A percentile compares a stretch with the other conserved stretches of the same genome.
These are phyloP conservation scores for Nysson spinosus DNA, from an alignment of 2,888 invertebrate species.

Conservation along the genomic window DNA sequence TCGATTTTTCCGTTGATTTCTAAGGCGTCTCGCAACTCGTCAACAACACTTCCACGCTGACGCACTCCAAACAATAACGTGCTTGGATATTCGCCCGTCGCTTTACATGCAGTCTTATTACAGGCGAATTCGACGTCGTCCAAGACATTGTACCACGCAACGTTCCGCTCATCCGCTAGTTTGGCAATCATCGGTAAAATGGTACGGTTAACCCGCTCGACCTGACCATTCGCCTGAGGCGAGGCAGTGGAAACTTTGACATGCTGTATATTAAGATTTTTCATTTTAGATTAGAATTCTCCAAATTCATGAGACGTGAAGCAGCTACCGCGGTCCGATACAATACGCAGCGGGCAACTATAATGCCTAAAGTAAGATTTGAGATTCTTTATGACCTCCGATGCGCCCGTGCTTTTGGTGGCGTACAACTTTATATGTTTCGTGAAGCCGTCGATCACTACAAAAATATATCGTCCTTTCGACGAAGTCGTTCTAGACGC, in stretches of 20 bases:
- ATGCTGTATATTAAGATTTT: constrained; percentile 44
- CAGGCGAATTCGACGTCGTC: constrained; percentile 39
- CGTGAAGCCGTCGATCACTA: constrained; percentile 10
- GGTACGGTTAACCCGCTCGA: constrained; percentile 38
- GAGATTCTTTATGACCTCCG: constrained; percentile 48
- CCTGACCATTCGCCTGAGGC: constrained; percentile 64
- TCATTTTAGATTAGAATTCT: constrained; percentile 50
- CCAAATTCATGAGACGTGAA: constrained; percentile 61
- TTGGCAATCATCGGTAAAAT: constrained; percentile 13
- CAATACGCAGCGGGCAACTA: constrained; percentile 10
- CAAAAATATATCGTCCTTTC: not conserved
- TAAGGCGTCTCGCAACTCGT: constrained; percentile 19
- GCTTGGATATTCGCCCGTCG: constrained; percentile 61
- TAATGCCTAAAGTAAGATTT: constrained; percentile 47
- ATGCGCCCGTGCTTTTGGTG: not conserved
- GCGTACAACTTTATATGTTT: constrained; percentile 13
- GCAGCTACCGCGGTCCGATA: constrained; percentile 43
- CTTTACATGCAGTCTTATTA: constrained; percentile 50
- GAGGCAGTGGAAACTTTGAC: constrained; percentile 59
- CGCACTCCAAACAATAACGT: constrained; percentile 59
- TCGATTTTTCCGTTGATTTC: not conserved
- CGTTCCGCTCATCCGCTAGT: not conserved
- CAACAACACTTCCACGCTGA: constrained; percentile 53
- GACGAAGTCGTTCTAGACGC: not conserved
- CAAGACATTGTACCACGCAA: constrained; percentile 42